Conservation (phyloP, 2,113 vertebrate species). For the Fukomys damarensis region DNA sequence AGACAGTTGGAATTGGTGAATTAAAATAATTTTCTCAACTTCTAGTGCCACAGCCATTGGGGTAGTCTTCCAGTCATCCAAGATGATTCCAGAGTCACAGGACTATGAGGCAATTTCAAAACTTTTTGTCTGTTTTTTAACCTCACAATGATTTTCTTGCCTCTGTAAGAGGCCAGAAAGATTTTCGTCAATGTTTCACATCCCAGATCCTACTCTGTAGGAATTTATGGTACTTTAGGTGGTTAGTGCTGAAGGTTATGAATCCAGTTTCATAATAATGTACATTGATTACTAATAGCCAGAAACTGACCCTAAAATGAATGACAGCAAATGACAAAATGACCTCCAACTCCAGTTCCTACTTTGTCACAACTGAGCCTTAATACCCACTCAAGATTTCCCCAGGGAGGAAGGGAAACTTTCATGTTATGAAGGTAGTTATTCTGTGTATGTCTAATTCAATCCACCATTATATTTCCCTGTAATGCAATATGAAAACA, state of each 20-base stretch:
- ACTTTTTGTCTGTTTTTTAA: neutral
- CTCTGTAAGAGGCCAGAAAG: neutral
- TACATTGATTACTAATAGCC: neutral
- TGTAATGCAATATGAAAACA: neutral
- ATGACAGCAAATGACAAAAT: neutral
- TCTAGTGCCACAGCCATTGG: neutral
- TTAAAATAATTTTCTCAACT: neutral
- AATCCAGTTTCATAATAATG: neutral
- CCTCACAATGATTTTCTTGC: neutral
- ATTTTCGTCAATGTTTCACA: neutral
- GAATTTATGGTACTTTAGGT: neutral
- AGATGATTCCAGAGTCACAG: neutral
- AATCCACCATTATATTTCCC: neutral
- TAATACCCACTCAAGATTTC: neutral
- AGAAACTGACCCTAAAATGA: neutral
- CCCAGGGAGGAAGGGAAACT: neutral
- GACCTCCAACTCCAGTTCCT: neutral
- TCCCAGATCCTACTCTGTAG: neutral
- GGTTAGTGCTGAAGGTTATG: neutral
- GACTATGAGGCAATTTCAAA: neutral
- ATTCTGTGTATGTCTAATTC: neutral
- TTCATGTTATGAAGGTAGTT: neutral
- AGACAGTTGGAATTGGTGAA: neutral
- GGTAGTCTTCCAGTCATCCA: neutral
- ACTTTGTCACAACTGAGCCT: neutral